A percentile compares a stretch with the other conserved stretches of the same genome.
Conservation (phyloP, 2,888 invertebrate genomes). For the Bimastos eiseni region DNA sequence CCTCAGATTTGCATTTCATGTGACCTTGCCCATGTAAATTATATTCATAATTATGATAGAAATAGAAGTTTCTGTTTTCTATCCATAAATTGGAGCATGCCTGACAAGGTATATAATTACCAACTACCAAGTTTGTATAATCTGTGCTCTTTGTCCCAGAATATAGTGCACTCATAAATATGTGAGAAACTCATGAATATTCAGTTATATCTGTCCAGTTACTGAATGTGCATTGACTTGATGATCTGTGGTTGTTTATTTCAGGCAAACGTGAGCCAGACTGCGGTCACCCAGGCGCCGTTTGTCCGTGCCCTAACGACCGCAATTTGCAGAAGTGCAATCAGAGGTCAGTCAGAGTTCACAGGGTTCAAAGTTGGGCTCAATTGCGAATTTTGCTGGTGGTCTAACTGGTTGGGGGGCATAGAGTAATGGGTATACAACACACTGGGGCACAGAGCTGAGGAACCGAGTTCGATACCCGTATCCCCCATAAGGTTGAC, state of each 20-base stretch:
- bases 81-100: no score
- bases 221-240: neutral
- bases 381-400: no score
- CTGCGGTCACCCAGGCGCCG: slow-evolving; percentile 53
- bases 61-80: no score
- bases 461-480: no score
- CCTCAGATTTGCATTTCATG: no score
- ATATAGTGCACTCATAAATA: neutral
- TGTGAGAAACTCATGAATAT: neutral
- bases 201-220: neutral
- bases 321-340: slow-evolving; percentile 73
- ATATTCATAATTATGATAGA: neutral
- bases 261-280: neutral
- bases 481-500: no score
- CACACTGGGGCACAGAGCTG: no score
- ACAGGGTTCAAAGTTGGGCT: neutral
- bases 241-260: neutral
- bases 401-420: no score
- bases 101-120: no score
- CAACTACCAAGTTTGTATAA: neutral
- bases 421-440: no score
- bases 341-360: slow-evolving; percentile 64
- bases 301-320: slow-evolving; percentile 77
- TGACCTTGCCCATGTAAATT: neutral
- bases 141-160: neutral